Evolutionary conservation across 2,888 invertebrate species (phyloP), one percentile per base, ranked within the genome.

Genomic region (Lumbricus terrestris): DNA sequence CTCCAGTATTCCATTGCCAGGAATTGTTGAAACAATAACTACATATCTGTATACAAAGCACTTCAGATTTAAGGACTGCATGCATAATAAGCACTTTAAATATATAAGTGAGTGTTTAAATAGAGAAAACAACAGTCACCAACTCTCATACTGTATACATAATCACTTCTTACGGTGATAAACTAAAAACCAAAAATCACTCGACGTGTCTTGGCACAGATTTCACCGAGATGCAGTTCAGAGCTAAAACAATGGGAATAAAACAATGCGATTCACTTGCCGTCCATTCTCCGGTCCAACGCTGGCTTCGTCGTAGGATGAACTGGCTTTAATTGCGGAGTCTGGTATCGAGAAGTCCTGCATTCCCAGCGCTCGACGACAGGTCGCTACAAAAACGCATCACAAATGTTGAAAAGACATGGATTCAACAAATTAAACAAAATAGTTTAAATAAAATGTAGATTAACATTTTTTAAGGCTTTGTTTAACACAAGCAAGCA

Each of bases 241-340:
- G n/a, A n/a, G n/a, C n/a, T n/a, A n/a, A n/a, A n/a, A n/a, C n/a
- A n/a, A n/a, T n/a, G n/a, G n/a, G 18, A 47, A 16, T 47, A 18
- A 47, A 69, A 69, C 29, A 69, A n/a, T 69, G n/a, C 29, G 2
- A 35, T 18, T n/a, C 69, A 89, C 97, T 96, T 95, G 97, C 98
- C 98, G 96, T 95, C 97, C 97, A 94, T 97, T 97, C 93, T 97
- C 97, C 89, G 98, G 97, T 92, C 97, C 97, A 92, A 97, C 97
- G 95, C 97, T 97, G 94, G 96, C 97, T 93, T 96, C 96, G 95
- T 97, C 97, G 95, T 97, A 97, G 93, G 97, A 97, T 88, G 97
- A 97, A 95, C 97, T 97, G 92, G 97, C 97, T 91, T 96, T 96
- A 94, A 98, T 96, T 95, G 97, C 97, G 93, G 96, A 96, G 95